phyloP scores from a whole-genome alignment of 2,113 vertebrate genomes.

The Grallaria varia region DNA sequence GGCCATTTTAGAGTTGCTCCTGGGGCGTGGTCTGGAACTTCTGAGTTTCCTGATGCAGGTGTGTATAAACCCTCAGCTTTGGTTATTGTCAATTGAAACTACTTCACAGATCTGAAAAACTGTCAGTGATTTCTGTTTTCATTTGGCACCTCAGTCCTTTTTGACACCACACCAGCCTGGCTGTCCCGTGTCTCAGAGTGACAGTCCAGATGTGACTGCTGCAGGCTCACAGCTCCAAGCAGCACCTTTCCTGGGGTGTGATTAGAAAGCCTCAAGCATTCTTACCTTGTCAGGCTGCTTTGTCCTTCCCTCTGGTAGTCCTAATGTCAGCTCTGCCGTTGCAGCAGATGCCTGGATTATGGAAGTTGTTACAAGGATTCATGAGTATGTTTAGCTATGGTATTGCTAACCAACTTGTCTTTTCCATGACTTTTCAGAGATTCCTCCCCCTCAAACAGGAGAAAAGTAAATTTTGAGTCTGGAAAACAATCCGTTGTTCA shows the following conservation, averaged over 20 bases:
- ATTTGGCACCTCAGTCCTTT: neutral
- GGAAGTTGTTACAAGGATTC: neutral
- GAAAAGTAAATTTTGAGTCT: neutral
- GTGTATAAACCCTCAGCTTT: neutral
- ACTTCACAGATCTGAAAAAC: neutral
- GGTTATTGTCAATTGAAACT: neutral
- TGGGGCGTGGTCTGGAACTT: neutral
- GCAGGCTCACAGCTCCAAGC: neutral
- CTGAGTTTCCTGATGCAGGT: neutral
- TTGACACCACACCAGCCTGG: neutral
- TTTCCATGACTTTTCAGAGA: neutral
- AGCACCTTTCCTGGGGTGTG: neutral
- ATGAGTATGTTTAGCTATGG: neutral
- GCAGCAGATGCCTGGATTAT: neutral
- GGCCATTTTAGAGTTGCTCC: neutral
- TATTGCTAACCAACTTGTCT: neutral
- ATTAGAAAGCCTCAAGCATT: neutral
- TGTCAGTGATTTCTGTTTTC: neutral
- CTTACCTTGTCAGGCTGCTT: neutral
- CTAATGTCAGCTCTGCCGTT: neutral
- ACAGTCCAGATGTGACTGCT: neutral
- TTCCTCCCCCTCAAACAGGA: neutral
- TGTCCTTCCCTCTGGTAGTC: neutral
- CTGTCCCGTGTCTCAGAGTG: neutral
- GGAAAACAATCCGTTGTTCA: neutral